phyloP scores from a whole-genome alignment of 1,140 invertebrate genomes.

The Panulirus ornatus region DNA sequence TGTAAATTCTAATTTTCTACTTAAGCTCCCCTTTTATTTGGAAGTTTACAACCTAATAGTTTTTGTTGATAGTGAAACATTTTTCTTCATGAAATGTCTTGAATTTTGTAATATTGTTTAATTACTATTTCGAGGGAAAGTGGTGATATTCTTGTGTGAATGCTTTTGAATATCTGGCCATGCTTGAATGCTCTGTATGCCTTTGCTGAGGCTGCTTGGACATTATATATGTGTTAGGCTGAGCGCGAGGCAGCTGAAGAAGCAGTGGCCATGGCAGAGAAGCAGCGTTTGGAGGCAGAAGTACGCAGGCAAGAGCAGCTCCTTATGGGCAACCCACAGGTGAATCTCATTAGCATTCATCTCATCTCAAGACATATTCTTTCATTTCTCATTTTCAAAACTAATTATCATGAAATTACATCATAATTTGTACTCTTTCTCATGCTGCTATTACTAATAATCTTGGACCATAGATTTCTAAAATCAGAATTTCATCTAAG shows the following conservation, averaged over 20 bases:
- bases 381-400: background rate
- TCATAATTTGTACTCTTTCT: background rate
- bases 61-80: too few species aligned
- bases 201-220: slow-evolving; percentile 10
- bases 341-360: slow-evolving; percentile 13
- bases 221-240: slow-evolving; percentile 34
- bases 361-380: background rate
- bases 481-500: background rate
- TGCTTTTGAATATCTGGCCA: background rate
- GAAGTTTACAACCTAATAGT: too few species aligned
- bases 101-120: too few species aligned
- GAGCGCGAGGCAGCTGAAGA: slow-evolving; percentile 53
- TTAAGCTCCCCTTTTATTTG: too few species aligned
- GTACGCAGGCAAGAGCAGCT: slow-evolving; percentile 59
- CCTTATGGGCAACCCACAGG: slow-evolving; percentile 30
- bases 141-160: too few species aligned
- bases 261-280: slow-evolving; percentile 50
- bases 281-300: slow-evolving; percentile 55
- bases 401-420: background rate
- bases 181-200: slow-evolving; percentile 2
- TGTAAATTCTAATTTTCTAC: too few species aligned
- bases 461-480: background rate
- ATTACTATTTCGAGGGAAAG: too few species aligned
- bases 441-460: background rate
- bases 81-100: too few species aligned